A percentile compares a stretch with the other conserved stretches of the same genome.
Conservation (phyloP, 2,113 vertebrate genomes). For the Mustela lutreola region DNA sequence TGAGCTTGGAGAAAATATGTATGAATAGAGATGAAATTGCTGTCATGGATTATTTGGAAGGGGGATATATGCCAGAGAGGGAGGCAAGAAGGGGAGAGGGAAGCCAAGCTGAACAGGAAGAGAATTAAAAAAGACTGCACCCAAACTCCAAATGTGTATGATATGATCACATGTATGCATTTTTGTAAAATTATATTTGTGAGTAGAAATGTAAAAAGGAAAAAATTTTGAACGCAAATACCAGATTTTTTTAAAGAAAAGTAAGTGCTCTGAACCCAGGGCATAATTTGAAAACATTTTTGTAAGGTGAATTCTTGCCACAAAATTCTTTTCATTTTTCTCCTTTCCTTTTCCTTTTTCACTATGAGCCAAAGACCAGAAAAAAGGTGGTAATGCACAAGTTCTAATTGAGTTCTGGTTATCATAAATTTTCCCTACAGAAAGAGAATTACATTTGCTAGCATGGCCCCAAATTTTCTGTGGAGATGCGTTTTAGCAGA, state of each 20-base stretch:
- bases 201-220: conserved; percentile 51
- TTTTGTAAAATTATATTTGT: conserved; percentile 55
- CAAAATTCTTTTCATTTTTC: conserved; percentile 76
- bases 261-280: conserved; percentile 48
- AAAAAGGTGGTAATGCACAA: conserved; percentile 62
- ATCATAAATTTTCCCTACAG: conserved; percentile 47
- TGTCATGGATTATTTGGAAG: conserved; percentile 54
- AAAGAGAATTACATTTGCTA: conserved; percentile 66
- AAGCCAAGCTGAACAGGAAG: conserved; percentile 46
- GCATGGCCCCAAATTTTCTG: conserved; percentile 51
- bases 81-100: not conserved
- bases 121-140: conserved; percentile 37
- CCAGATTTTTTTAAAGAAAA: conserved; percentile 43
- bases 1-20: conserved; percentile 30
- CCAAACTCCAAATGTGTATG: conserved; percentile 43
- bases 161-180: conserved; percentile 42
- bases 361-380: conserved; percentile 59
- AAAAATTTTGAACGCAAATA: conserved; percentile 60
- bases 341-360: conserved; percentile 68
- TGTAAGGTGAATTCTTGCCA: conserved; percentile 63
- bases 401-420: conserved; percentile 61
- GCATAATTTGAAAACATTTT: conserved; percentile 74
- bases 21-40: conserved; percentile 40
- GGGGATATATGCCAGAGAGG: not conserved
- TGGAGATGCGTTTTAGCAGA: conserved; percentile 51